These are phyloP conservation scores for Mormyrops boulengeri DNA, from an alignment of 2,797 vertebrate genomes.

Conservation along the genomic window DNA sequence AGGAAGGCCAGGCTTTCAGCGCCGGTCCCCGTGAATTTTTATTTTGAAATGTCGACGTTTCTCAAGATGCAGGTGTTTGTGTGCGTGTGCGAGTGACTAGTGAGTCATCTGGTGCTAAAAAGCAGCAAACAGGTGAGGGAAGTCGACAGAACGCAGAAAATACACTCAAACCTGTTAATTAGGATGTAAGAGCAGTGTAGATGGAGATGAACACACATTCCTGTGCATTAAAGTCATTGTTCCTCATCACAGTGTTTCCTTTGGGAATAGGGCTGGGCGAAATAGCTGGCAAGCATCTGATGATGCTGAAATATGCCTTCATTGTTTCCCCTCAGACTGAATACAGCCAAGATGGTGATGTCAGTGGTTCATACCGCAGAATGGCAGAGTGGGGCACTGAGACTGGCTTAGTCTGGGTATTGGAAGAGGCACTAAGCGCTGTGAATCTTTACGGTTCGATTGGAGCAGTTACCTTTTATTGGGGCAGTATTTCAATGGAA, in stretches of 20 bases:
- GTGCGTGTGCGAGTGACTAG: background rate
- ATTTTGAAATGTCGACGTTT: background rate
- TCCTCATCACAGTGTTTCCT: constrained; percentile 21
- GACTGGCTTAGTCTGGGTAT: background rate
- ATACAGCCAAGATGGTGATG: constrained; percentile 43
- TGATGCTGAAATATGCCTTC: constrained; percentile 61
- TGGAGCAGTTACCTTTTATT: constrained; percentile 77
- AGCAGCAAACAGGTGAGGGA: background rate
- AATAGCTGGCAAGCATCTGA: constrained; percentile 23
- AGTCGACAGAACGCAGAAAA: background rate
- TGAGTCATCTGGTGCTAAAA: background rate
- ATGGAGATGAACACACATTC: constrained; percentile 38
- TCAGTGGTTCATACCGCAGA: background rate
- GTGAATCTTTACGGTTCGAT: constrained; percentile 72
- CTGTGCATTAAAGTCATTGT: constrained; percentile 47
- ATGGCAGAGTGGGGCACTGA: background rate
- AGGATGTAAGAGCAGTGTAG: background rate
- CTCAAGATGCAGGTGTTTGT: background rate
- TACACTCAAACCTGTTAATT: background rate
- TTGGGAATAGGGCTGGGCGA: constrained; percentile 25
- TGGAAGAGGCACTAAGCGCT: constrained; percentile 36
- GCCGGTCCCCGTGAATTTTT: background rate
- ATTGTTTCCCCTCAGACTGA: constrained; percentile 52
- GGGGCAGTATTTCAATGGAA: constrained; percentile 67
- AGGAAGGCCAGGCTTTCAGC: background rate